Conservation (phyloP, 2,113 vertebrate genomes). For the Coptodon rendalli region DNA sequence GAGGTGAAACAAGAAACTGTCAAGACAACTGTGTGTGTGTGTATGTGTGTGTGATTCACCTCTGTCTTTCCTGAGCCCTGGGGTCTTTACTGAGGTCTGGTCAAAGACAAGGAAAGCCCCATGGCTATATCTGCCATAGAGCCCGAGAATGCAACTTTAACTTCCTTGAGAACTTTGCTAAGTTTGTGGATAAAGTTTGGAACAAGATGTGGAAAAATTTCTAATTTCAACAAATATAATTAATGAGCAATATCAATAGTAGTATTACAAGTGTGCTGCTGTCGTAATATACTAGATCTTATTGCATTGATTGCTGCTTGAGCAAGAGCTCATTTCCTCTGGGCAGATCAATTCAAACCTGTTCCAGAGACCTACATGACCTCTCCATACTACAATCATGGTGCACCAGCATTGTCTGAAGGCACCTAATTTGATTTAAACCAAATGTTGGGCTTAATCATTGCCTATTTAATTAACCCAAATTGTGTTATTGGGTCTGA, state of each 20-base stretch:
- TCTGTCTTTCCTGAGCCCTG: slow-evolving; percentile 48
- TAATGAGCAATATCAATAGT: background rate
- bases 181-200: slow-evolving; percentile 2
- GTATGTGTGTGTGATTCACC: slow-evolving; percentile 28
- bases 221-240: background rate
- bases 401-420: slow-evolving; percentile 38
- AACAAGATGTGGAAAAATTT: background rate
- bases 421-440: slow-evolving; percentile 69
- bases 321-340: slow-evolving; percentile 10
- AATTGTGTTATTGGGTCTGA: slow-evolving; percentile 73
- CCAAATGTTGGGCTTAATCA: slow-evolving; percentile 66
- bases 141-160: slow-evolving; percentile 39
- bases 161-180: slow-evolving; percentile 37
- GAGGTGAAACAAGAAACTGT: slow-evolving; percentile 61
- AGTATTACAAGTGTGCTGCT: background rate
- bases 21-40: slow-evolving; percentile 42
- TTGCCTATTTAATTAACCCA: slow-evolving; percentile 74
- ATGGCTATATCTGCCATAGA: slow-evolving; percentile 56
- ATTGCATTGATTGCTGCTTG: slow-evolving; percentile 24
- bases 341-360: slow-evolving; percentile 60
- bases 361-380: slow-evolving; percentile 41
- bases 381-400: slow-evolving; percentile 21
- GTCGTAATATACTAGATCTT: background rate
- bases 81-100: slow-evolving; percentile 50
- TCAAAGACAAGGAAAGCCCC: slow-evolving; percentile 52